Percentiles rank a stretch among this genome's conserved stretches.
phyloP scores from a whole-genome alignment of 1,140 invertebrate species.

The Tetraneura akinire region DNA sequence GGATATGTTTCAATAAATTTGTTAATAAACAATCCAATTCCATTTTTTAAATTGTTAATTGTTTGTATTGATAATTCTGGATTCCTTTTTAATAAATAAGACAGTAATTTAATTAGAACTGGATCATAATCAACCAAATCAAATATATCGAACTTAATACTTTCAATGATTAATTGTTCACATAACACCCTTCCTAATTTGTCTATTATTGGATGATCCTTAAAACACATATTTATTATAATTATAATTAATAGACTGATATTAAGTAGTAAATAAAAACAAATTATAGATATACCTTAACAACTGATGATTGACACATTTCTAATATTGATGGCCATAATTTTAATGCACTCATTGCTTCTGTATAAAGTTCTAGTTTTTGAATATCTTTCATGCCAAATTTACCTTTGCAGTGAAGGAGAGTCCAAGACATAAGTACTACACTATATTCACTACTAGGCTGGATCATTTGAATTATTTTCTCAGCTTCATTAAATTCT shows the following conservation, averaged over 20 bases:
- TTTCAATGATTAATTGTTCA: slow-evolving; percentile 24
- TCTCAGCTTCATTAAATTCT: slow-evolving; percentile 38
- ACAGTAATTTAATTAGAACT: slow-evolving; percentile 21
- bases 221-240: no score
- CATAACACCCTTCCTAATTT: slow-evolving; percentile 36
- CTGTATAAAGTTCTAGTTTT: slow-evolving; percentile 33
- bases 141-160: slow-evolving; percentile 41
- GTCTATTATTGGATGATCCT: slow-evolving; percentile 40
- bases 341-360: slow-evolving; percentile 37
- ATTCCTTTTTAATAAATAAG: slow-evolving; percentile 36
- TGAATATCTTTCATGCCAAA: slow-evolving; percentile 28
- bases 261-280: neutral
- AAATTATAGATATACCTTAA: slow-evolving; percentile 20
- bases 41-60: slow-evolving; percentile 20
- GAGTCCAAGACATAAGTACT: slow-evolving; percentile 22
- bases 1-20: slow-evolving; percentile 43
- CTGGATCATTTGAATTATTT: slow-evolving; percentile 32
- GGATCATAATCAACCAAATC: slow-evolving; percentile 40
- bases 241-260: neutral
- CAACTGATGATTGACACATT: slow-evolving; percentile 33
- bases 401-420: slow-evolving; percentile 38
- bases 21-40: slow-evolving; percentile 34
- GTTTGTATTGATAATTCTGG: slow-evolving; percentile 11
- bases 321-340: slow-evolving; percentile 33
- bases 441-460: slow-evolving; percentile 43